Evolutionary conservation across 2,888 invertebrate genomes (phyloP).

Genomic region (Cepaea hortensis): DNA sequence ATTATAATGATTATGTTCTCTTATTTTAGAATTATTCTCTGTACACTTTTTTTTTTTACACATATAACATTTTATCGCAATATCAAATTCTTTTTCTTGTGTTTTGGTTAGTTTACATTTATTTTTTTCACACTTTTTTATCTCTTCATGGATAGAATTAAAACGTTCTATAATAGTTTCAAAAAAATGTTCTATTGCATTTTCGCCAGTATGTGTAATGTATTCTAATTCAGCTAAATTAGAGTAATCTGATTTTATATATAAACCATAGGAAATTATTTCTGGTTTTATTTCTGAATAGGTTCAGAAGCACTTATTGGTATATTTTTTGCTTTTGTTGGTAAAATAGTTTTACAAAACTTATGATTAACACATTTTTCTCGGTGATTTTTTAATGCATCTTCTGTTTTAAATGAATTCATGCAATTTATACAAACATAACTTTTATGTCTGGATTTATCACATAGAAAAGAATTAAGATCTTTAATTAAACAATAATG

Average conservation of each 20-base stretch:
- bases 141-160: not conserved
- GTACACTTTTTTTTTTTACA: not conserved
- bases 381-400: too few relatives aligned
- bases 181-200: constrained; percentile 13
- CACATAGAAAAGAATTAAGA: too few relatives aligned
- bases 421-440: too few relatives aligned
- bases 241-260: constrained; percentile 27
- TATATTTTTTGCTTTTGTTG: too few relatives aligned
- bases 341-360: too few relatives aligned
- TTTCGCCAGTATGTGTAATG: not conserved
- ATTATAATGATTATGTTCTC: constrained; percentile 10
- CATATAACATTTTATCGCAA: not conserved
- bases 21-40: constrained; percentile 3
- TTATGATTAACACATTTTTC: too few relatives aligned
- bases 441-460: too few relatives aligned
- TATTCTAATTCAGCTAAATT: not conserved
- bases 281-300: constrained; percentile 28
- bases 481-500: too few relatives aligned
- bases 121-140: not conserved
- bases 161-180: not conserved
- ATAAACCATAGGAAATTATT: constrained; percentile 22
- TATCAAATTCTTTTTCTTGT: constrained; percentile 6
- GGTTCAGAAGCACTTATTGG: too few relatives aligned
- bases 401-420: too few relatives aligned
- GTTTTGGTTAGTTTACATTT: not conserved